Evolutionary conservation across 2,113 vertebrate species (phyloP).

Genomic region (Leptocoma aspasia): DNA sequence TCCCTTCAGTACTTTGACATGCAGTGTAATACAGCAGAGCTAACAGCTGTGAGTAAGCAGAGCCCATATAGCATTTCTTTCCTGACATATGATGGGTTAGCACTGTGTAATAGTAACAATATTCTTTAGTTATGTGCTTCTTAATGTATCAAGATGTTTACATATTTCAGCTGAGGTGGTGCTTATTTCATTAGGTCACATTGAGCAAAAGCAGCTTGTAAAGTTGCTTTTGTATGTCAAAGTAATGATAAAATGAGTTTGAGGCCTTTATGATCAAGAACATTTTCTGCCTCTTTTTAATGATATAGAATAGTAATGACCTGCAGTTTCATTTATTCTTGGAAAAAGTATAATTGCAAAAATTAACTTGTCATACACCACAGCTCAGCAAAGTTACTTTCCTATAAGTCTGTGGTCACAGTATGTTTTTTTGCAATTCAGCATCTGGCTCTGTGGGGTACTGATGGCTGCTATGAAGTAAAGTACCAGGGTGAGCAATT

Average conservation of each 20-base stretch:
- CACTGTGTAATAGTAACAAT: slow-evolving; percentile 23
- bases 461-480: slow-evolving; percentile 85
- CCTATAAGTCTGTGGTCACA: slow-evolving; percentile 80
- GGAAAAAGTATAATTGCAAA: slow-evolving; percentile 83
- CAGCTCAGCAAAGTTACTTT: slow-evolving; percentile 81
- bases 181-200: slow-evolving; percentile 65
- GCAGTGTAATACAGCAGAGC: slow-evolving; percentile 14
- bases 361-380: slow-evolving; percentile 85
- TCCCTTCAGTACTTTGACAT: not conserved
- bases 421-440: slow-evolving; percentile 84
- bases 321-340: slow-evolving; percentile 80
- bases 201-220: slow-evolving; percentile 50
- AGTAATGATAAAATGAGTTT: slow-evolving; percentile 67
- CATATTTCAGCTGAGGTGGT: slow-evolving; percentile 56
- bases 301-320: slow-evolving; percentile 71
- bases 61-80: not conserved
- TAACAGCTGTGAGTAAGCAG: slow-evolving; percentile 34
- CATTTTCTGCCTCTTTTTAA: slow-evolving; percentile 70
- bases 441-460: slow-evolving; percentile 85
- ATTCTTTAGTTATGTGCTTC: slow-evolving; percentile 17
- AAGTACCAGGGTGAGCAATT: slow-evolving; percentile 84
- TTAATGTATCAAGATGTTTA: slow-evolving; percentile 43
- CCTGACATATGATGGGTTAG: not conserved
- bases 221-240: slow-evolving; percentile 70
- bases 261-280: slow-evolving; percentile 69